Base-by-base conservation (phyloP, 2,797 vertebrate genomes). In the Falco berigora region DNA sequence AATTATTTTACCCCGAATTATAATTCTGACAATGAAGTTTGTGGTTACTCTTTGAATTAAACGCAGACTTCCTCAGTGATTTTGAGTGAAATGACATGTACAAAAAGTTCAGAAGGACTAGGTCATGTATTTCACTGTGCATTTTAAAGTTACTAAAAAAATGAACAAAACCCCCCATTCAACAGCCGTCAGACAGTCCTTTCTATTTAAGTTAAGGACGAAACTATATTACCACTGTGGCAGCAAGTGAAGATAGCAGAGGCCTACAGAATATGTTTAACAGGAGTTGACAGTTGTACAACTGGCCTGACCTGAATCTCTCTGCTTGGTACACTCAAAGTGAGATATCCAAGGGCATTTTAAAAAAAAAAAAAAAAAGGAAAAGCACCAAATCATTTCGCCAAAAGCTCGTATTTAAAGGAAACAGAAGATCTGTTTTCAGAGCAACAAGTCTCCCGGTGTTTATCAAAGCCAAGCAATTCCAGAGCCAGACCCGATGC, bases 401-500 rank as follows among this genome's bases (percentile, higher is more conserved):
- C 40, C 6, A 30, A 25, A 58, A 68, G 25, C 59, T 85, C n/a
- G 0, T 38, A 53, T 74, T 36, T 64, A 25, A 38, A 64, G 34
- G 62, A 73, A 87, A 36, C 20, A 19, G n/a, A 36, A 72, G 74
- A 75, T 27, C 15, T 27, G 46, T 24, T 52, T 83, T 82, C 38
- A 66, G 62, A 94, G 94, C 92, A 96, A 93, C 94, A 96, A 95
- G 90, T 97, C 75, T 32, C 46, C 44, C 1, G 1, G 38, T 4
- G 27, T 40, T 58, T 27, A 52, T 27, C 16, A 55, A 59, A 93
- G 71, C 79, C 83, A 40, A 50, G 79, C 85, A 88, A 80, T 79
- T 88, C 85, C 47, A 10, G 74, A 68, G 32, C 32, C 55, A 38
- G 63, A 32, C 78, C 81, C 44, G 73, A 59, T 61, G 88, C 82